Evolutionary conservation across 2,888 invertebrate genomes (phyloP).

Genomic region (Zaprionus bogoriensis): DNA sequence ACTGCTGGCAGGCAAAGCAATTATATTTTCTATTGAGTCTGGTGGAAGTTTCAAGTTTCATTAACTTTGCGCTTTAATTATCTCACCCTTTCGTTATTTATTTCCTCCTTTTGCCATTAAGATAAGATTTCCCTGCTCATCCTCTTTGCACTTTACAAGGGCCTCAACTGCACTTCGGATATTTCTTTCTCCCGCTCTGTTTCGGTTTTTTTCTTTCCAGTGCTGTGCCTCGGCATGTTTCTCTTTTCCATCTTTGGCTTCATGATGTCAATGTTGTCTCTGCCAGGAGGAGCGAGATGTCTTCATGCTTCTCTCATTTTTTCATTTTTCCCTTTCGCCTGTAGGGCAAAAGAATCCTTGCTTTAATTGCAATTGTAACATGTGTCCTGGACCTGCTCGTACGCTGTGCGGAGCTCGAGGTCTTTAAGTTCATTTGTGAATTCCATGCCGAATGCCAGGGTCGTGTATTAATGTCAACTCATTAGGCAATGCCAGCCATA

Average conservation of each 20-base stretch:
- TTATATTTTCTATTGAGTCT: slow-evolving; percentile 23
- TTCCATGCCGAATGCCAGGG: slow-evolving; percentile 8
- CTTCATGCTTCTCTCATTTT: slow-evolving; percentile 11
- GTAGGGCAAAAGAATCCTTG: slow-evolving; percentile 1
- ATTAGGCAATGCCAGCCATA: slow-evolving; percentile 65
- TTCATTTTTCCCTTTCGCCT: background rate
- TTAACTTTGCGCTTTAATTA: slow-evolving; percentile 33
- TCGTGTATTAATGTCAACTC: slow-evolving; percentile 63
- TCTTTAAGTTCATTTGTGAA: slow-evolving; percentile 17
- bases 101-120: slow-evolving; percentile 3
- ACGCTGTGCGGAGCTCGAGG: background rate
- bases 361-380: slow-evolving; percentile 45
- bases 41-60: slow-evolving; percentile 10
- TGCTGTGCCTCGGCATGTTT: slow-evolving; percentile 30
- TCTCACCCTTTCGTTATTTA: slow-evolving; percentile 5
- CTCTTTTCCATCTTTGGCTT: slow-evolving; percentile 40
- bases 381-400: slow-evolving; percentile 10
- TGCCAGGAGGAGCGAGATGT: slow-evolving; percentile 7
- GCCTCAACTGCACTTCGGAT: slow-evolving; percentile 19
- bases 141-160: slow-evolving; percentile 16
- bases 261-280: slow-evolving; percentile 33
- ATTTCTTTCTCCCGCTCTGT: background rate
- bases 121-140: background rate
- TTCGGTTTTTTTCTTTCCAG: slow-evolving; percentile 20
- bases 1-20: slow-evolving; percentile 6